Conservation (phyloP, 2,797 vertebrate genomes). For the Rousettus madagascariensis region DNA sequence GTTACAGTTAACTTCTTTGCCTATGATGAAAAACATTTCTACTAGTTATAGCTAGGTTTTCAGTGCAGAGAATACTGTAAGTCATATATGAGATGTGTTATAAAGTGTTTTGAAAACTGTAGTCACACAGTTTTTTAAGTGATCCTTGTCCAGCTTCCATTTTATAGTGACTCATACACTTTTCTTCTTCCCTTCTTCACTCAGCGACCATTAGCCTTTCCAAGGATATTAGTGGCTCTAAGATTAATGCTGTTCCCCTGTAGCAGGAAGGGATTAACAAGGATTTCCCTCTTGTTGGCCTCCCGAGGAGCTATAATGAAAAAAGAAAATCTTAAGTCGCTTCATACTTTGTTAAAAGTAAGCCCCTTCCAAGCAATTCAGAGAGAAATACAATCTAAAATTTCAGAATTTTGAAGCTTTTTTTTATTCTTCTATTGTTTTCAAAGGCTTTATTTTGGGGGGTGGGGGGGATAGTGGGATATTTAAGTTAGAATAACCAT, state of each 20-base stretch:
- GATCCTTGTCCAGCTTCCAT: background rate
- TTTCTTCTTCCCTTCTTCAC: background rate
- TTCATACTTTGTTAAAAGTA: conserved; percentile 52
- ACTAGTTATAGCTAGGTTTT: conserved; percentile 14
- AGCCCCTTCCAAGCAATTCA: conserved; percentile 38
- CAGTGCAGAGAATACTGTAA: conserved; percentile 7
- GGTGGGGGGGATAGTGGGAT: background rate
- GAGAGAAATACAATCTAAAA: conserved; percentile 8
- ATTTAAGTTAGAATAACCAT: background rate
- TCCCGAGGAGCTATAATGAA: conserved; percentile 7
- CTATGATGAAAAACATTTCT: background rate
- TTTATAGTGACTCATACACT: background rate
- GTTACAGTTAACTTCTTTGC: conserved; percentile 38
- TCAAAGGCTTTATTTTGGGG: background rate
- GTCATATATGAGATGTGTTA: background rate
- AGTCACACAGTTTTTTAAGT: background rate
- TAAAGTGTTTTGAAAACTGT: conserved; percentile 34
- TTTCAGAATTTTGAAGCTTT: background rate
- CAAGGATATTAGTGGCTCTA: background rate
- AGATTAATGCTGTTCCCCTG: conserved; percentile 44
- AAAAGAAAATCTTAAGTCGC: conserved; percentile 50
- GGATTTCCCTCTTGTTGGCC: conserved; percentile 43
- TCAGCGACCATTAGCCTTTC: background rate
- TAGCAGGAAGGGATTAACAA: conserved; percentile 53
- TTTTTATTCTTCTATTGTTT: background rate